phyloP scores from a whole-genome alignment of 2,113 vertebrate species.

The Theristicus caerulescens region DNA sequence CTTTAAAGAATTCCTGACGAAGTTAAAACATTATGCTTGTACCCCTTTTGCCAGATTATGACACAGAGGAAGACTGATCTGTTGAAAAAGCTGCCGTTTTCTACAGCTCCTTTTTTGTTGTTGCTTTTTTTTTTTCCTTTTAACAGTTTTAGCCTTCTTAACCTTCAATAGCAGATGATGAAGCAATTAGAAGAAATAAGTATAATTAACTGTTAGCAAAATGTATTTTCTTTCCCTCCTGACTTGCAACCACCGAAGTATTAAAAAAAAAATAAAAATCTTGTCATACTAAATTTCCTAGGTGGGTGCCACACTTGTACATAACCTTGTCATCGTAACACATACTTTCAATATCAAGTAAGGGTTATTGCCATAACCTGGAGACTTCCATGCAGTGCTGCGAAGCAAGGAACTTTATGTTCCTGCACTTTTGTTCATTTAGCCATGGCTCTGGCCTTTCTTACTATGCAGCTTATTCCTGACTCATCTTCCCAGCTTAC shows the following conservation, averaged over 20 bases:
- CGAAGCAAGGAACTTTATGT: background rate
- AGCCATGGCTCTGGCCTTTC: background rate
- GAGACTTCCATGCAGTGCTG: background rate
- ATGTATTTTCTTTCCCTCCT: background rate
- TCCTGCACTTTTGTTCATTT: background rate
- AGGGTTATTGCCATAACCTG: background rate
- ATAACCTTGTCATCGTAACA: background rate
- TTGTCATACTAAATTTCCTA: background rate
- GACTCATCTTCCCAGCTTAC: conserved; percentile 28
- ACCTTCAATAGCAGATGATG: background rate
- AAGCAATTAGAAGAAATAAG: background rate
- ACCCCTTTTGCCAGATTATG: background rate
- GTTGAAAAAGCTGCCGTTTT: background rate
- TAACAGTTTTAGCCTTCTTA: background rate
- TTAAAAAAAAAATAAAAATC: background rate
- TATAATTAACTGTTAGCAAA: background rate
- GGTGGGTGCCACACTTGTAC: background rate
- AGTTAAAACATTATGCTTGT: background rate
- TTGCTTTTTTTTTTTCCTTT: background rate
- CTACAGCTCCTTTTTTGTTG: background rate
- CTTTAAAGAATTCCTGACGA: background rate
- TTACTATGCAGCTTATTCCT: background rate
- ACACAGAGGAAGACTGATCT: background rate
- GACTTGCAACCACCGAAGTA: background rate
- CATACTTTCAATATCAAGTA: background rate